Conservation (phyloP, 2,113 vertebrate genomes). For the Hippoglossus stenolepis region DNA sequence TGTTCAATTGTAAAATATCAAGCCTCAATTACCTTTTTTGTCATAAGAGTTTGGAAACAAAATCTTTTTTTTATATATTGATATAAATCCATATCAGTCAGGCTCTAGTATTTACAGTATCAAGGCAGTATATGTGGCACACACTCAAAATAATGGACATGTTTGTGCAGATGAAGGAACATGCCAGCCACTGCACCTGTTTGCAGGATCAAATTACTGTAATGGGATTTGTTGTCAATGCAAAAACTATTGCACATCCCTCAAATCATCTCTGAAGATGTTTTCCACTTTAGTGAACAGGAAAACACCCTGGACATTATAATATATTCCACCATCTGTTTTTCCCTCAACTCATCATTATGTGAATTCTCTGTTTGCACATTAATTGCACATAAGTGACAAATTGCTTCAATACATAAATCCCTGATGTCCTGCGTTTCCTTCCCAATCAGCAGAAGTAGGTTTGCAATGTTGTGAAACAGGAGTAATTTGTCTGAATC, state of each 20-base stretch:
- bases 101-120: neutral
- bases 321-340: neutral
- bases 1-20: too few species aligned
- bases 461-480: neutral
- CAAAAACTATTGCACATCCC: neutral
- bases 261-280: neutral
- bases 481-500: neutral
- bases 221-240: neutral
- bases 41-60: too few species aligned
- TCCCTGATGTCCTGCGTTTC: neutral
- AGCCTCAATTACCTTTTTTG: too few species aligned
- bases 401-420: neutral
- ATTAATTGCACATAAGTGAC: conserved; percentile 8
- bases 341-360: neutral
- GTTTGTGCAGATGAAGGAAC: neutral
- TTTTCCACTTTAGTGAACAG: neutral
- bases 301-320: neutral
- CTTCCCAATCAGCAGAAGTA: neutral
- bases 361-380: neutral
- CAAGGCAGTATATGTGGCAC: neutral
- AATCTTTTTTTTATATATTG: neutral
- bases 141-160: neutral
- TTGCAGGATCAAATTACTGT: neutral
- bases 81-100: neutral
- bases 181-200: neutral